Base-by-base conservation (phyloP, 1,140 invertebrate genomes). In the Phthorimaea operculella region DNA sequence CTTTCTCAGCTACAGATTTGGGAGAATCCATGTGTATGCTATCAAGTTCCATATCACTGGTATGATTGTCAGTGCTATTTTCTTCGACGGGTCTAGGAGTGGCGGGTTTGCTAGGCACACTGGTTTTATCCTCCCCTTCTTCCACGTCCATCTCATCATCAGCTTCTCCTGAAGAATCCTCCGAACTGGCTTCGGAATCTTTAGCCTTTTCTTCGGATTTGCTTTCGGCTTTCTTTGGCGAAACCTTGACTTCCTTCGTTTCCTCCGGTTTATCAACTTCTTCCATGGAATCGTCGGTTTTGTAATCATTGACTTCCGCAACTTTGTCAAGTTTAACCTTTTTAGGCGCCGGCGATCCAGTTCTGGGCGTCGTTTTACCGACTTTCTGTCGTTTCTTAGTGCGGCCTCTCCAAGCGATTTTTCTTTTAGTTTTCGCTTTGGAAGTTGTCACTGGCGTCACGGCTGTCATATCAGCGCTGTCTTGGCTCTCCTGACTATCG, bases 121-220 rank as follows among this genome's bases (percentile, higher is more conserved):
- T 84, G 15, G 61, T 69, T 63, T 68, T 71, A 59, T 83, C 74
- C 60, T 86, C 81, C 11, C 79, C 70, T 70, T 89, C 88, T 54
- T 90, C 88, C 21, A 88, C 86, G 63, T 90, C 88, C 88, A 89
- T 89, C 70, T 90, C 88, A 67, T 90, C 88, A 72, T 89, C 88
- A 16, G 87, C 88, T 70, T 90, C 88, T 4, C 88, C 88, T 17
- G 87, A 89, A 0, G 88, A 90, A 71, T 89, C 88, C 74, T 90
- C 88, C 33, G 84, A 86, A 58, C 76, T 85, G 10, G 78, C 87
- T 18, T 79, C 84, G 9, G 83, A 83, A 62, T 86, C 78, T 57
- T 88, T 88, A 58, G 86, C 87, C 51, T 89, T 89, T n/a, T 88
- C 86, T 11, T 70, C 73, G 1, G 60, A 45, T 62, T 81, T 82